Evolutionary conservation across 2,888 invertebrate species (phyloP).

Genomic region (Pilophorus perplexus): DNA sequence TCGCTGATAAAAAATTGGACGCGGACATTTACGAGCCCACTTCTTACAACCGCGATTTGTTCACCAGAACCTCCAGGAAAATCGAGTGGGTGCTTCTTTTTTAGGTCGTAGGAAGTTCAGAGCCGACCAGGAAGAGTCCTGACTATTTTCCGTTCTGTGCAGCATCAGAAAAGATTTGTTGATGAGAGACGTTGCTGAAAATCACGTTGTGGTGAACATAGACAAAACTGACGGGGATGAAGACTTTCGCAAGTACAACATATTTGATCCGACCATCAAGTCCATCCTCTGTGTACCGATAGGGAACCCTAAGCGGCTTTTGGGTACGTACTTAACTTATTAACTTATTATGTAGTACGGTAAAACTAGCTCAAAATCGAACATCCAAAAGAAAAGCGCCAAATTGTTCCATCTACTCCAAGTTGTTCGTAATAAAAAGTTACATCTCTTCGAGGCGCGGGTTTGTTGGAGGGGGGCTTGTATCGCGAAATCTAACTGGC

Average conservation of each 20-base stretch:
- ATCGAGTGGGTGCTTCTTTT: conserved; percentile 30
- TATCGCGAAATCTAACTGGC: no score
- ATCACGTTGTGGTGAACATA: conserved; percentile 32
- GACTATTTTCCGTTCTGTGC: no score
- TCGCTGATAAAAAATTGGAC: conserved; percentile 33
- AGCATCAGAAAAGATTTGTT: conserved; percentile 25
- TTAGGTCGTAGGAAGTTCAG: no score
- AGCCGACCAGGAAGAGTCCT: not conserved
- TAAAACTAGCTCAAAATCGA: no score
- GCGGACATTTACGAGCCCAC: conserved; percentile 29
- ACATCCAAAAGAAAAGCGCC: no score
- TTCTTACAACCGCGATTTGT: not conserved
- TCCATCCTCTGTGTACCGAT: conserved; percentile 36
- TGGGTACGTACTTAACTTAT: conserved; percentile 24
- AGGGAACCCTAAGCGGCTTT: conserved; percentile 22
- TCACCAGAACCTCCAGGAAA: conserved; percentile 16
- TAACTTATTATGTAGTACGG: no score
- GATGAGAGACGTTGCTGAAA: conserved; percentile 34
- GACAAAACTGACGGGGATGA: conserved; percentile 18
- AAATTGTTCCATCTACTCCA: no score
- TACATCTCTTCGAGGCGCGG: no score
- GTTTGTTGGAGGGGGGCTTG: no score
- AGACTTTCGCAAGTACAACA: conserved; percentile 22
- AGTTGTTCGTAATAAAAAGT: no score
- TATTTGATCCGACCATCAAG: conserved; percentile 10